Base-by-base conservation (phyloP, 1,140 invertebrate species). In the Caerostris extrusa region DNA sequence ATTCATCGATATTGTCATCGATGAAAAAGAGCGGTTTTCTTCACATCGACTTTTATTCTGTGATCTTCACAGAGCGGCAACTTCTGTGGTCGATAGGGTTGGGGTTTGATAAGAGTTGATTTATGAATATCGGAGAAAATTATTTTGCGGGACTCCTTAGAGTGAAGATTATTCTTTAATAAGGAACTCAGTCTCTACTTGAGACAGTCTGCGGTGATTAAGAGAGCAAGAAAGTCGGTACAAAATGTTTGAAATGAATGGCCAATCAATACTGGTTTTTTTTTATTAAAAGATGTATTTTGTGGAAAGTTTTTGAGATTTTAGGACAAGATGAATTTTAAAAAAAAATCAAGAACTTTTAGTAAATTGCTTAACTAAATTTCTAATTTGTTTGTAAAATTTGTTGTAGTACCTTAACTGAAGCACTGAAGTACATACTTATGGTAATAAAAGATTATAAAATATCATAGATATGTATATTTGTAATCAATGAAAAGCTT, bases 1-100 rank as follows among this genome's bases (percentile, higher is more conserved):
- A 64, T 87, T 87, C 85, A 87, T 87, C 60, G 85, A 87, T 87
- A 87, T 87, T 87, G 85, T 87, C 85, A 87, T 87, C 85, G 58
- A 87, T 87, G 85, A 87, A 87, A 87, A 87, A 87, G 85, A 87
- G 58, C 85, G 85, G 85, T 64, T 64, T 64, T 50, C 53, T 10
- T 58, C 19, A 67, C 34, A 87, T 61, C 34, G 82, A 58, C 82
- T 83, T 83, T 58, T 56, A 83, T 56, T 58, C 82, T 3, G 19
- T 83, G 82, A 56, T 83, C 82, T 83, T 58, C 56, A 19, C 12
- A 12, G 82, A 57, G 82, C 55, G 55, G 82, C 82, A 57, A 58
- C 82, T 58, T 58, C 56, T 83, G 82, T 55, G 82, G 82, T 83
- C 82, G 82, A 83, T 83, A 17, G 14, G 56, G 19, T 12, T 56